Conservation (phyloP, 2,797 vertebrate species). For the Smutsia gigantea region DNA sequence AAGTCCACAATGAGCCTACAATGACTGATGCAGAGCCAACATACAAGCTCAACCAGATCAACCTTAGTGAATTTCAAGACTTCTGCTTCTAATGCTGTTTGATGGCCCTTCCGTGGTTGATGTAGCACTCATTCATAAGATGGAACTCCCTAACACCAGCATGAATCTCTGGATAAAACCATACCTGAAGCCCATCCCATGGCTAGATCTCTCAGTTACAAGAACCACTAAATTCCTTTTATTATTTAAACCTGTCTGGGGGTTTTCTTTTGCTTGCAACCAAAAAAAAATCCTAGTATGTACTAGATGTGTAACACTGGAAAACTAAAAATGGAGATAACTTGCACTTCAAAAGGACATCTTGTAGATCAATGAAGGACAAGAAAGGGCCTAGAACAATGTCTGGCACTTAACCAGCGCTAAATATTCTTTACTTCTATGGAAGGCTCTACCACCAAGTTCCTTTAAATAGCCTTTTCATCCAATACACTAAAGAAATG, state of each 20-base stretch:
- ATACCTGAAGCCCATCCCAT: background rate
- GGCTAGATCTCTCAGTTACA: background rate
- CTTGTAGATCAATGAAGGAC: background rate
- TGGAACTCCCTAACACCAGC: background rate
- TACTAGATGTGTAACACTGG: background rate
- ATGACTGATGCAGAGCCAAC: background rate
- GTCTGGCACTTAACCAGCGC: background rate
- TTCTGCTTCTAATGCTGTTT: background rate
- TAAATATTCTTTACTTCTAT: conserved; percentile 19
- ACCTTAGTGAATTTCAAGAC: background rate
- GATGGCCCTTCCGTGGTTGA: no score
- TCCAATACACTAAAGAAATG: background rate
- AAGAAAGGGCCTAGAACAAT: background rate
- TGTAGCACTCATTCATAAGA: no score
- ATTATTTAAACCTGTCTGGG: background rate
- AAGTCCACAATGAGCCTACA: no score
- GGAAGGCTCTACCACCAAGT: background rate
- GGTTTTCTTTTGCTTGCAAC: background rate
- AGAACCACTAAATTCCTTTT: background rate
- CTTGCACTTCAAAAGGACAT: background rate
- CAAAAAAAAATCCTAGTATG: background rate
- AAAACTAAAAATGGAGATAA: background rate
- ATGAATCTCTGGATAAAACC: background rate
- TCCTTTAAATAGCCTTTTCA: conserved; percentile 29
- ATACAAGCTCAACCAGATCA: background rate